Conservation (phyloP, 2,888 invertebrate species). For the Chrysotoxum bicinctum region DNA sequence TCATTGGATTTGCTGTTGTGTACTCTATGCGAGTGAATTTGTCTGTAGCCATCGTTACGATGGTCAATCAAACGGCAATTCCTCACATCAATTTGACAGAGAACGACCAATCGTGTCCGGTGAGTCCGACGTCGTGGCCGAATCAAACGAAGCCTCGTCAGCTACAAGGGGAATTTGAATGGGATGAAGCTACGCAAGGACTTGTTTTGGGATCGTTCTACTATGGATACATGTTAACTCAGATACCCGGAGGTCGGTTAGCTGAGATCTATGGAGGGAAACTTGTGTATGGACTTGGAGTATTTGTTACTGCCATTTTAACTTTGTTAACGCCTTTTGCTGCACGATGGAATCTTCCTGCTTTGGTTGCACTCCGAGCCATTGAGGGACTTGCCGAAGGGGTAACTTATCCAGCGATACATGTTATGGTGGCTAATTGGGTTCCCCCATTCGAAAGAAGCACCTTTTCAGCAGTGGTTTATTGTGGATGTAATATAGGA, state of each 20-base stretch:
- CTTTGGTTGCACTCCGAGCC: slow-evolving; percentile 89
- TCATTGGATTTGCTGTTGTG: slow-evolving; percentile 93
- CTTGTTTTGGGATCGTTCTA: slow-evolving; percentile 92
- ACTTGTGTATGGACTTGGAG: slow-evolving; percentile 90
- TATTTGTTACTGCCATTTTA: slow-evolving; percentile 90
- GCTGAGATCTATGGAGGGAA: slow-evolving; percentile 94
- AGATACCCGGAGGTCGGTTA: slow-evolving; percentile 90
- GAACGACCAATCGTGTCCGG: slow-evolving; percentile 82
- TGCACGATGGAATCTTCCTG: slow-evolving; percentile 84
- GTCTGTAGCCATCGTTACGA: slow-evolving; percentile 96
- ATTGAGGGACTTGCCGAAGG: slow-evolving; percentile 94
- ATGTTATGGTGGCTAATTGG: slow-evolving; percentile 95
- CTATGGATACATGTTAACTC: slow-evolving; percentile 91
- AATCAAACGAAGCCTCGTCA: slow-evolving; percentile 64
- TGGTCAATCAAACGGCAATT: slow-evolving; percentile 90
- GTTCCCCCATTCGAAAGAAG: slow-evolving; percentile 95
- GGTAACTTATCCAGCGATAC: slow-evolving; percentile 96
- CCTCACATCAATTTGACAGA: slow-evolving; percentile 84
- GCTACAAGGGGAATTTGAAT: slow-evolving; percentile 86
- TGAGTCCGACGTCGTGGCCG: slow-evolving; percentile 82
- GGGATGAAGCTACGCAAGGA: slow-evolving; percentile 91
- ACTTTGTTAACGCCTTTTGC: slow-evolving; percentile 92
- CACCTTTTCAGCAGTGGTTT: slow-evolving; percentile 93
- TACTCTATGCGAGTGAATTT: slow-evolving; percentile 95
- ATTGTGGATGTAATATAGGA: slow-evolving; percentile 94